phyloP scores from a whole-genome alignment of 2,113 vertebrate species.

The Antennarius striatus region DNA sequence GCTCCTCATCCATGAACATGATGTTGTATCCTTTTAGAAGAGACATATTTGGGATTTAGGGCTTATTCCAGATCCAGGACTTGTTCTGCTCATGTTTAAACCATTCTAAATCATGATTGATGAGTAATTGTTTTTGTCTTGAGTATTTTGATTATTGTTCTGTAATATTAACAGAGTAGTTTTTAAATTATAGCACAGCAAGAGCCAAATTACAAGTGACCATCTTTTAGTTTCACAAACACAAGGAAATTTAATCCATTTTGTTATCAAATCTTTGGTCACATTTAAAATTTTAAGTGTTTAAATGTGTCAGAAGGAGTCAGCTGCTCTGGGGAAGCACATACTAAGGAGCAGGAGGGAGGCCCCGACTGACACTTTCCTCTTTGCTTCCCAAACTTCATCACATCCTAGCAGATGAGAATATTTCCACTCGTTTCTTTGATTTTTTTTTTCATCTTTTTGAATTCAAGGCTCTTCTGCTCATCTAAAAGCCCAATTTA shows the following conservation, averaged over 20 bases:
- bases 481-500: slow-evolving; percentile 56
- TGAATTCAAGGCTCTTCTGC: slow-evolving; percentile 47
- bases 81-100: too few species aligned
- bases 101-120: too few species aligned
- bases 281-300: neutral
- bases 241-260: neutral
- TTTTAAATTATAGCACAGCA: too few species aligned
- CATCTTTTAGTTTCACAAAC: too few species aligned
- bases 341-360: neutral
- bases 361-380: neutral
- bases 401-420: slow-evolving; percentile 40
- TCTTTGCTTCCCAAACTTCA: slow-evolving; percentile 10
- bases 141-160: too few species aligned
- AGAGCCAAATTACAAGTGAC: too few species aligned
- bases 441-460: slow-evolving; percentile 33
- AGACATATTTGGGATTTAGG: too few species aligned
- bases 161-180: too few species aligned
- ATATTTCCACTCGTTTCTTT: slow-evolving; percentile 41
- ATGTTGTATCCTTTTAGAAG: too few species aligned
- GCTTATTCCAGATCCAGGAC: too few species aligned
- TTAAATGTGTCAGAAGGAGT: neutral
- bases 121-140: too few species aligned
- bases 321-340: neutral
- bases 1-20: too few species aligned
- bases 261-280: neutral